Evolutionary conservation across 2,113 vertebrate genomes (phyloP).

Genomic region (Hippocampus guttulatus): DNA sequence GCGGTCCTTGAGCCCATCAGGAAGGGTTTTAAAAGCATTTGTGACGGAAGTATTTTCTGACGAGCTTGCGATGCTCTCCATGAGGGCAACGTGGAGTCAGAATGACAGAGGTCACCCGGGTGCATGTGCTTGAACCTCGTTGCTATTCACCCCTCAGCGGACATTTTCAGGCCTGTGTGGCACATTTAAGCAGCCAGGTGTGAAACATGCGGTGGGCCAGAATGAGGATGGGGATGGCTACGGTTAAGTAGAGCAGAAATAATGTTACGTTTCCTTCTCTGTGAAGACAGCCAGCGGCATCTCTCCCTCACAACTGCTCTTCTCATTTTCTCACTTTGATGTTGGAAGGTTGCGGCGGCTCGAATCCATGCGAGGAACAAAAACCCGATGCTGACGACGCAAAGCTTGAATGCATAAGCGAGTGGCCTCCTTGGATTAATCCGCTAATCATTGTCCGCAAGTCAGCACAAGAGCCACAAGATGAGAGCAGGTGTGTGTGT

Average conservation of each 20-base stretch:
- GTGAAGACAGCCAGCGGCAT: slow-evolving; percentile 14
- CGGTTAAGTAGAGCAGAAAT: slow-evolving; percentile 51
- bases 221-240: slow-evolving; percentile 46
- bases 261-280: slow-evolving; percentile 25
- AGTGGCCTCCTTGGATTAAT: slow-evolving; percentile 47
- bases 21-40: neutral
- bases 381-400: slow-evolving; percentile 50
- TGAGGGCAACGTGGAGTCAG: neutral
- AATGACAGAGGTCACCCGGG: slow-evolving; percentile 20
- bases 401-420: slow-evolving; percentile 45
- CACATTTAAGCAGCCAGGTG: slow-evolving; percentile 65
- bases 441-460: slow-evolving; percentile 43
- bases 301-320: slow-evolving; percentile 37
- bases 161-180: slow-evolving; percentile 37
- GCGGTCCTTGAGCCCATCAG: neutral
- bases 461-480: slow-evolving; percentile 25
- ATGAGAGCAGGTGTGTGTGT: slow-evolving; percentile 16
- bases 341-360: slow-evolving; percentile 35
- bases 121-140: slow-evolving; percentile 3
- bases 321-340: slow-evolving; percentile 42
- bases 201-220: slow-evolving; percentile 57
- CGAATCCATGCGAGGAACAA: slow-evolving; percentile 44
- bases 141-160: slow-evolving; percentile 28
- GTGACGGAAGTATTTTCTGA: neutral
- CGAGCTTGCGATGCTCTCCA: slow-evolving; percentile 1